These are phyloP conservation scores for Melanotaenia maccullochi DNA, from an alignment of 2,797 vertebrate genomes.

Conservation along the genomic window DNA sequence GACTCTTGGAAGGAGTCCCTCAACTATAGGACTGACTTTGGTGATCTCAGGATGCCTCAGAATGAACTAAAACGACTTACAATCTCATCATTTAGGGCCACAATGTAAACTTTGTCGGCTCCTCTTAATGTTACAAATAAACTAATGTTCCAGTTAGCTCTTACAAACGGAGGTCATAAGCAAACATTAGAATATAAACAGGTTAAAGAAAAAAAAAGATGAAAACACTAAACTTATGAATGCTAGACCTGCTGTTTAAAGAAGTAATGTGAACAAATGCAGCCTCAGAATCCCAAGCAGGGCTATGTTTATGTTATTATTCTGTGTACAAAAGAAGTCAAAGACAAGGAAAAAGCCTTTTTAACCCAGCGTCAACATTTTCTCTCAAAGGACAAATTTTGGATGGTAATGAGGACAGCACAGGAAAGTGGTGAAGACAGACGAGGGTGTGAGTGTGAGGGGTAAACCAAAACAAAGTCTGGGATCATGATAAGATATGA, in stretches of 20 bases:
- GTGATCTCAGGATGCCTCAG: neutral
- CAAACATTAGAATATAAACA: neutral
- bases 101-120: neutral
- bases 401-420: constrained; percentile 8
- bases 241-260: neutral
- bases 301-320: neutral
- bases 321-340: constrained; percentile 5
- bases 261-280: neutral
- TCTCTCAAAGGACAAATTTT: constrained; percentile 23
- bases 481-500: constrained; percentile 2
- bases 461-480: constrained; percentile 1
- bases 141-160: neutral
- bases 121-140: neutral
- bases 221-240: neutral
- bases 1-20: neutral
- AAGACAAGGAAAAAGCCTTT: neutral
- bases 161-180: too few species aligned
- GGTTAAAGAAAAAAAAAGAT: neutral
- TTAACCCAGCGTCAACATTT: constrained; percentile 11
- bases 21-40: neutral
- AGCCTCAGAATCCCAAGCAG: neutral
- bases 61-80: neutral
- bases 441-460: neutral
- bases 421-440: neutral
- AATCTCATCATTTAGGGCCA: neutral